Conservation (phyloP, 2,797 vertebrate genomes). For the Merluccius polli region DNA sequence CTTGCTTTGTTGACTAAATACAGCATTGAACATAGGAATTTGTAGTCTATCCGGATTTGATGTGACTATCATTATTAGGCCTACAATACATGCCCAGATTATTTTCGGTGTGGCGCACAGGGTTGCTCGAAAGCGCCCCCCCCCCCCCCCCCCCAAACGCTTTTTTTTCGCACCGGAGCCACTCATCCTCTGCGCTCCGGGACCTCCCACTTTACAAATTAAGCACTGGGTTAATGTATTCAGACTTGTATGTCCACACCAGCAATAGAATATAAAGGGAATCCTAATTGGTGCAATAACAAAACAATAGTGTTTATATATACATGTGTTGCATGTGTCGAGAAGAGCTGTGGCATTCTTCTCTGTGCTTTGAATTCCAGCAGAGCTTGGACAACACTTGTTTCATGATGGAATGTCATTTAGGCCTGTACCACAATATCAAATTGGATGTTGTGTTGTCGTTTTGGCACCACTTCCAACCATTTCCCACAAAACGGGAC, state of each 20-base stretch:
- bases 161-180: too few relatives aligned
- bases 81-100: too few relatives aligned
- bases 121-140: too few relatives aligned
- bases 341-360: neutral
- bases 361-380: neutral
- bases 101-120: too few relatives aligned
- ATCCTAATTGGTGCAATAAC: neutral
- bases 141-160: too few relatives aligned
- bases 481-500: neutral
- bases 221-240: too few relatives aligned
- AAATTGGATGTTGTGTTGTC: conserved; percentile 1
- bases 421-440: neutral
- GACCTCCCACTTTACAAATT: too few relatives aligned
- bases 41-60: too few relatives aligned
- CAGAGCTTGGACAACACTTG: neutral
- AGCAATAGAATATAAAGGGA: neutral
- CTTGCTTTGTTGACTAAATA: too few relatives aligned
- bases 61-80: too few relatives aligned
- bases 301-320: neutral
- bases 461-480: neutral
- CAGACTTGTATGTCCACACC: neutral
- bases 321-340: neutral
- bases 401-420: neutral
- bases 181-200: too few relatives aligned
- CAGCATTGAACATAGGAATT: too few relatives aligned